Evolutionary conservation across 2,113 vertebrate species (phyloP), one percentile per base, ranked within the genome.

Genomic region (Chascanopsetta lugubris): DNA sequence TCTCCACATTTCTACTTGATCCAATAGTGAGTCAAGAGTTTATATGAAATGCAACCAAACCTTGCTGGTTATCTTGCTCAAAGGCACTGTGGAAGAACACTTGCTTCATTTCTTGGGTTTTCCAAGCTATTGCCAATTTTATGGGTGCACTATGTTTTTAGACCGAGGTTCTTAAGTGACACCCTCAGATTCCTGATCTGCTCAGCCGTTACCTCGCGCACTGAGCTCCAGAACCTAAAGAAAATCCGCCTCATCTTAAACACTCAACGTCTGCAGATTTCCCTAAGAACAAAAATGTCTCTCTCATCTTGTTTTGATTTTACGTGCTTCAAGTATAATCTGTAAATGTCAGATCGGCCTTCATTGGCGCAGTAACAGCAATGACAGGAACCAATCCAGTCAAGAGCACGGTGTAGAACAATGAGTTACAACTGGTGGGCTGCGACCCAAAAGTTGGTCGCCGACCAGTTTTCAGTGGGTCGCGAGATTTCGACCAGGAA

Each of bases 291-390:
- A 51, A 17, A 45, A 25, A 57, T 26, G 2, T 2, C 11, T 17
- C 69, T 46, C 20, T 17, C 50, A 69, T 69, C 49, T 61, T 72
- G 43, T 29, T 78, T 71, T 43, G 45, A 69, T 72, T 75, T 65
- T 40, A n/a, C 62, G 63, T 47, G 61, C 22, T 55, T 25, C 29
- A 10, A 1, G 4, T 63, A 17, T 15, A 13, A 67, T 32, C 61
- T 59, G 57, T 47, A 60, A 77, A 66, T 42, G 67, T 22, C 21
- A 55, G 46, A 58, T 49, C 32, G n/a, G 32, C 30, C 51, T 67
- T 80, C 27, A 26, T 8, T 26, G 6, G 17, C 55, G 46, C 4
- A 49, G 55, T 29, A 78, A 42, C 48, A 64, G n/a, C 71, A 47
- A 9, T 25, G 38, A n/a, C 38, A n/a, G 38, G 8, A n/a, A n/a